phyloP scores from a whole-genome alignment of 2,888 invertebrate genomes.

The Calliopum simillimum region DNA sequence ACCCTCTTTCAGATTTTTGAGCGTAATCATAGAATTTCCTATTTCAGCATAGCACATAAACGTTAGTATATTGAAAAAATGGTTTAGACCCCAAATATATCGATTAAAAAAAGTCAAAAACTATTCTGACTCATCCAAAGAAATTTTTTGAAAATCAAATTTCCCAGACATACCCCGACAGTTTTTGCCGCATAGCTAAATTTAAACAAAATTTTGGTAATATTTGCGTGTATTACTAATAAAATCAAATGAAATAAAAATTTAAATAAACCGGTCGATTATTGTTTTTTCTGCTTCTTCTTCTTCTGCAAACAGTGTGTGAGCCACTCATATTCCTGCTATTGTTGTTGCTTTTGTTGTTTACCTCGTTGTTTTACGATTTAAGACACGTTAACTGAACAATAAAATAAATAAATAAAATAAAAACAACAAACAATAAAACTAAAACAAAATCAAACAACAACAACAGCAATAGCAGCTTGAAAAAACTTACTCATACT shows the following conservation, averaged over 20 bases:
- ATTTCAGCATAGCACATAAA: too few relatives aligned
- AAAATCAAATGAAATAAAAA: neutral
- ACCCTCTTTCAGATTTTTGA: too few relatives aligned
- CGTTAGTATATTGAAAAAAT: too few relatives aligned
- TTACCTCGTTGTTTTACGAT: constrained; percentile 8
- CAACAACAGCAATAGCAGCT: constrained; percentile 21
- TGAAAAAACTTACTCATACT: neutral
- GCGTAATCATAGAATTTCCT: too few relatives aligned
- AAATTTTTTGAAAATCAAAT: neutral
- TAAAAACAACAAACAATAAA: constrained; percentile 9
- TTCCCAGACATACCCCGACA: too few relatives aligned
- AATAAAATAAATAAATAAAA: neutral
- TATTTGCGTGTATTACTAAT: neutral
- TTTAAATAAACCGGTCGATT: constrained; percentile 20
- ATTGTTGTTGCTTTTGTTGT: constrained; percentile 8
- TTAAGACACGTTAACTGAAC: neutral
- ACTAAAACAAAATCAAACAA: constrained; percentile 10
- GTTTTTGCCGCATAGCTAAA: neutral
- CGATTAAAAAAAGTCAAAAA: too few relatives aligned
- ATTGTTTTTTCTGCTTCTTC: constrained; percentile 18
- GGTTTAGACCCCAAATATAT: too few relatives aligned
- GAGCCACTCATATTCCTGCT: constrained; percentile 25
- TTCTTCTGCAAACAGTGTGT: constrained; percentile 15
- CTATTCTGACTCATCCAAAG: too few relatives aligned
- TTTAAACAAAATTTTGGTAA: neutral